These are phyloP conservation scores for Cyclophora punctaria DNA, from an alignment of 2,888 invertebrate genomes.

Conservation along the genomic window DNA sequence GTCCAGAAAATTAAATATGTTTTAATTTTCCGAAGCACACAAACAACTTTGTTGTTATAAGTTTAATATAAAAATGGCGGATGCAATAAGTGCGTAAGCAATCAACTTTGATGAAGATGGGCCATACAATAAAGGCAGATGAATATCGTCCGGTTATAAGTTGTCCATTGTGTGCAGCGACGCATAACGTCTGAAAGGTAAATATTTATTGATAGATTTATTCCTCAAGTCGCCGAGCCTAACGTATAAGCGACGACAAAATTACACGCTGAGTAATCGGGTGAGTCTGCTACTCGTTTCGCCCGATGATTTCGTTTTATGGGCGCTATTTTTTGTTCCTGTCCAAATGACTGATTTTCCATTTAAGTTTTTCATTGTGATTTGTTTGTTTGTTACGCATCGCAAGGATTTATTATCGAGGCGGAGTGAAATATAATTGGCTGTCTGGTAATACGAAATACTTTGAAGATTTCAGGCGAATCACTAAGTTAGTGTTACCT, in stretches of 20 bases:
- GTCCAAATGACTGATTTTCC: conserved; percentile 39
- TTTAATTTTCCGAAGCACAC: too few relatives aligned
- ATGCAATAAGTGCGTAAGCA: conserved; percentile 16
- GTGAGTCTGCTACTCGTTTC: conserved; percentile 54
- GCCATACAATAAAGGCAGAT: conserved; percentile 29
- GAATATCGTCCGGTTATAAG: conserved; percentile 51
- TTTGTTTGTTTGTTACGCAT: conserved; percentile 22
- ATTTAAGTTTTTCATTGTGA: conserved; percentile 27
- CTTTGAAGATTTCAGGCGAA: too few relatives aligned
- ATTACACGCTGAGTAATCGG: conserved; percentile 66
- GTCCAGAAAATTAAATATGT: too few relatives aligned
- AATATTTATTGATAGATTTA: conserved; percentile 68
- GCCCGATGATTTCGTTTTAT: conserved; percentile 56
- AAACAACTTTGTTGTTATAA: too few relatives aligned
- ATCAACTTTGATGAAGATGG: conserved; percentile 19
- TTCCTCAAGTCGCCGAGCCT: conserved; percentile 41
- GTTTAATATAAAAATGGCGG: conserved; percentile 15
- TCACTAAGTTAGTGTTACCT: too few relatives aligned
- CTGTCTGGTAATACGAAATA: too few relatives aligned
- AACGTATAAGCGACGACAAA: conserved; percentile 43
- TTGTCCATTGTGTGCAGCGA: conserved; percentile 54
- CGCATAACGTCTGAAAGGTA: conserved; percentile 58
- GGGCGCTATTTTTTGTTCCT: conserved; percentile 44
- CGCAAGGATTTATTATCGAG: background rate
- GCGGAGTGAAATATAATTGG: too few relatives aligned